Conservation (phyloP, 2,113 vertebrate genomes). For the Hippoglossus stenolepis region DNA sequence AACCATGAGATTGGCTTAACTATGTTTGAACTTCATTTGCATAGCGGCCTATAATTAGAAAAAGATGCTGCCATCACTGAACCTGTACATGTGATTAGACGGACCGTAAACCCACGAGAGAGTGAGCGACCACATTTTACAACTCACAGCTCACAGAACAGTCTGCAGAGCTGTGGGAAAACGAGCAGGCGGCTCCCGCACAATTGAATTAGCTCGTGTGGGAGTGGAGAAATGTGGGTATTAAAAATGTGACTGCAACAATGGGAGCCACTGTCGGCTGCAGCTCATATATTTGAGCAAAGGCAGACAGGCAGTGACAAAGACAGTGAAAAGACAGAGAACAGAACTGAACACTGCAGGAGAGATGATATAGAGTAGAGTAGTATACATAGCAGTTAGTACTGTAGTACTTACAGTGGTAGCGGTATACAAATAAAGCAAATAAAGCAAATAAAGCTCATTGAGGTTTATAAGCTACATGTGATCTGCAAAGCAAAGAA, state of each 20-base stretch:
- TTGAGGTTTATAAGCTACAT: conserved; percentile 7
- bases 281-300: conserved; percentile 10
- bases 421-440: conserved; percentile 8
- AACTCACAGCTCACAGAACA: conserved; percentile 34
- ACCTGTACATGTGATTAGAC: conserved; percentile 45
- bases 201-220: conserved; percentile 68
- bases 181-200: conserved; percentile 32
- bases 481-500: conserved; percentile 21
- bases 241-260: conserved; percentile 61
- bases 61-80: neutral
- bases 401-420: neutral
- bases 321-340: neutral
- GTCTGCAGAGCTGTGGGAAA: conserved; percentile 49
- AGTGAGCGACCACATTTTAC: conserved; percentile 35
- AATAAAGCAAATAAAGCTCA: conserved; percentile 7
- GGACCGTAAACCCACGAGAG: conserved; percentile 46
- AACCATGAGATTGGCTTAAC: conserved; percentile 44
- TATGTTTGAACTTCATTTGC: conserved; percentile 52
- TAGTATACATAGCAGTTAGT: neutral
- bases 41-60: conserved; percentile 24
- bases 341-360: neutral
- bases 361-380: neutral
- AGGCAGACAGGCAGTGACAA: conserved; percentile 18
- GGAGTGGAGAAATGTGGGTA: conserved; percentile 47
- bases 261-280: conserved; percentile 50